Base-by-base conservation (phyloP, 1,140 invertebrate species). In the Zaprionus camerounensis region DNA sequence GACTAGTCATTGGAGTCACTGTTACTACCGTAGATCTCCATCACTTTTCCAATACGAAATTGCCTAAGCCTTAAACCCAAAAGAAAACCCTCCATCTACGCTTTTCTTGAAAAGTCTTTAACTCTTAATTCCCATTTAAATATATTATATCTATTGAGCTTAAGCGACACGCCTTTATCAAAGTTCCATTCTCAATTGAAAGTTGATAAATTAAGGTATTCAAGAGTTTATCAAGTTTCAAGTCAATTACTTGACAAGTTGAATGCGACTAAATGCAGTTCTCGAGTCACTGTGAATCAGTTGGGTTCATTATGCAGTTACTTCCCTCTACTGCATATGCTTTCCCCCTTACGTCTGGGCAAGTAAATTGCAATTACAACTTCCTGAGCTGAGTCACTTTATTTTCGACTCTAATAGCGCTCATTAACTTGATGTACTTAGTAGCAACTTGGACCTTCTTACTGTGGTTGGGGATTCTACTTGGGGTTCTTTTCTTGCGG, bases 361-460 rank as follows among this genome's bases (percentile, higher is more conserved):
- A 26, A 17, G 20, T 62, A 71, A 76, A 76, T 44, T 74, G 78
- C 78, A 76, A 84, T 84, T 90, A 90, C 75, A 84, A 81, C 75
- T 79, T 88, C 81, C 84, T 51, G 84, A 56, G 64, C 58, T 90
- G 81, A 84, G 55, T 88, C 81, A 81, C 64, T 59, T 59, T 57
- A 17, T 67, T 15, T 64, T 65, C 51, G 63, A 61, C 36, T 76
- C 71, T 83, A 81, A 80, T 83, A 65, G 55, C 65, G 70, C 80
- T 88, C 81, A 78, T 76, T 77, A 78, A 62, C 56, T 75, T 72
- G 76, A 56, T 80, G 70, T 69, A 78, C 55, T 73, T 68, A 75
- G 46, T 59, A 51, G 38, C 51, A 28, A 56, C 41, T 7, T 41
- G 28, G 36, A 31, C 22, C 63, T 17, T 13, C 49, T 9, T 31